These are phyloP conservation scores for Felis chaus DNA, from an alignment of 2,113 vertebrate genomes.

Conservation along the genomic window DNA sequence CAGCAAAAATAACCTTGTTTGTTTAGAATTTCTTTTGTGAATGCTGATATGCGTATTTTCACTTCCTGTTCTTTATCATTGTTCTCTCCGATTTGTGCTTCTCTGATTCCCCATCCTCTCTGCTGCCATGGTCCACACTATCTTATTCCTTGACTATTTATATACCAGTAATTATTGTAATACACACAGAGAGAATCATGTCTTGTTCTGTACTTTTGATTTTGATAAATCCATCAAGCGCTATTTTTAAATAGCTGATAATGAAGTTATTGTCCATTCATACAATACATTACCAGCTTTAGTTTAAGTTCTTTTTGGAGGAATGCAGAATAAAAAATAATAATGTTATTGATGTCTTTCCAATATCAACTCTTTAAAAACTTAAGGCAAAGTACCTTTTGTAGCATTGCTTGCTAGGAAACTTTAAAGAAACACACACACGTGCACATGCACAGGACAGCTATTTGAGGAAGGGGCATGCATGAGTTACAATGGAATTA, in stretches of 20 bases:
- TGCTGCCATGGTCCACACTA: not conserved
- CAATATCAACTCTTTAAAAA: not conserved
- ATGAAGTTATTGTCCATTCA: not conserved
- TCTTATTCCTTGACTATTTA: not conserved
- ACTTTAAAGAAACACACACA: not conserved
- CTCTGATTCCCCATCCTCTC: not conserved
- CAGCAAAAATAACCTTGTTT: not conserved
- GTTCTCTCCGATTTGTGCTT: not conserved
- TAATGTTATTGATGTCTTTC: not conserved
- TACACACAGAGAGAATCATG: not conserved
- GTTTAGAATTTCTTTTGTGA: not conserved
- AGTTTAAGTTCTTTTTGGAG: not conserved
- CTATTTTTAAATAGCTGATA: constrained; percentile 40
- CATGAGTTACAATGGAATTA: not conserved
- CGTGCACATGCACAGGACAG: not conserved
- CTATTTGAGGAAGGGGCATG: not conserved
- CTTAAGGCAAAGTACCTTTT: not conserved
- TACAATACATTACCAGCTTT: not conserved
- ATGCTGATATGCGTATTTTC: not conserved
- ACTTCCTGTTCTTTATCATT: not conserved
- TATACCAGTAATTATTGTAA: not conserved
- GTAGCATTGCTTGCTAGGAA: not conserved
- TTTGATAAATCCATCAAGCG: not conserved
- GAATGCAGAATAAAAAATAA: not conserved
- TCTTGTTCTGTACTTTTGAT: not conserved